Base-by-base conservation (phyloP, 2,797 vertebrate genomes). In the Scarus forsteni region DNA sequence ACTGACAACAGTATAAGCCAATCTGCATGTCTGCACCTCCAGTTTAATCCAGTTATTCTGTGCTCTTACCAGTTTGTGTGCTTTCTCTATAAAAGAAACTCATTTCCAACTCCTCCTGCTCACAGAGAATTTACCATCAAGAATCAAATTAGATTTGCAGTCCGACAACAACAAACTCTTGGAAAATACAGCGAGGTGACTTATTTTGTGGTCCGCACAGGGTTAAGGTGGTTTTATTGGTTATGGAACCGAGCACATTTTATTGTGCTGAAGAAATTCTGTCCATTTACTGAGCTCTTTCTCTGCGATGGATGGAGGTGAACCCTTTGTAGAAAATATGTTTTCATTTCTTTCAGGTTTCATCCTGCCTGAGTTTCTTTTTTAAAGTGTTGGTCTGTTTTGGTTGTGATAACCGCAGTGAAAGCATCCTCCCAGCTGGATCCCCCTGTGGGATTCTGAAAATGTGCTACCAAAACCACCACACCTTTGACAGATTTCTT, bases 101-200 rank as follows among this genome's bases (percentile, higher is more conserved):
- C 60, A 45, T 75, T 76, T 75, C 42, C 46, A 11, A 19, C 46
- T 77, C 53, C 48, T 60, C 51, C 59, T 0, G 3, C 58, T 14
- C 55, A 74, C 27, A 67, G 60, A 54, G 70, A 59, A 72, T 83
- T 86, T 71, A 38, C 78, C 75, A 77, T 66, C 52, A 69, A 67
- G 66, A 87, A 83, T 88, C 73, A 63, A 86, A 80, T 86, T 85
- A 73, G 54, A 75, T 81, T 81, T 53, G 50, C 67, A 68, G 61
- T 56, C 57, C 65, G 56, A 5, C 67, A 72, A 66, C 73, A 84
- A 75, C 60, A 49, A 63, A 51, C 51, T 52, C 42, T 34, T 0
- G 2, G 15, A 52, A 75, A 75, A 54, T 57, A 52, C 70, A 66
- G 65, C 19, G 61, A 61, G 69, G 60, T 69, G 38, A 59, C 74